Conservation (phyloP, 1,140 invertebrate genomes). For the Drosophila nebulosa region DNA sequence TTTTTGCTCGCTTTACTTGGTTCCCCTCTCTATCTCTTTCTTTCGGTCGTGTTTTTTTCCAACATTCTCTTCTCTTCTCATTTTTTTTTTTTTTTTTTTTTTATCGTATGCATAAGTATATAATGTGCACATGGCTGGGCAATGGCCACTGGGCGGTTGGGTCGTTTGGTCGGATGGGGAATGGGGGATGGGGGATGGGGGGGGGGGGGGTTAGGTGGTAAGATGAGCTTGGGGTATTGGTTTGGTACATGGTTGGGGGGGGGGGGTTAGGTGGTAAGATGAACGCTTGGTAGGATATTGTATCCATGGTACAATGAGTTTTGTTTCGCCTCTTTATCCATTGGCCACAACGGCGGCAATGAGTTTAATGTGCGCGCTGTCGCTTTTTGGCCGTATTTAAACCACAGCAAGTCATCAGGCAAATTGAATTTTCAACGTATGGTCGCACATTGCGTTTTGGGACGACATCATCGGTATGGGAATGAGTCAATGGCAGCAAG, state of each 20-base stretch:
- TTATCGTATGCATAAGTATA: conserved; percentile 70
- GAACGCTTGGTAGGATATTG: no score
- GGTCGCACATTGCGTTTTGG: conserved; percentile 54
- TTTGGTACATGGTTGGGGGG: no score
- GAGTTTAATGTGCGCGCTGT: conserved; percentile 73
- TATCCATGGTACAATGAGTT: conserved; percentile 28
- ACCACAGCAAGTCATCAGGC: conserved; percentile 78
- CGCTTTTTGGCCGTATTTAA: conserved; percentile 74
- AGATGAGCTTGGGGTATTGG: no score
- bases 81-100: conserved; percentile 36
- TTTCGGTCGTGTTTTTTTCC: neutral
- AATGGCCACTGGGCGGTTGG: conserved; percentile 6
- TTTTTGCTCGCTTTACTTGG: conserved; percentile 26
- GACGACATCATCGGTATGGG: neutral
- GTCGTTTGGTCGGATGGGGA: no score
- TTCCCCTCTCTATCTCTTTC: neutral
- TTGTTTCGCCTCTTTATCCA: conserved; percentile 50
- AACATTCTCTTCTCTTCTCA: conserved; percentile 25
- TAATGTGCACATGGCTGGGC: conserved; percentile 64
- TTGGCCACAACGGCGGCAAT: conserved; percentile 56
- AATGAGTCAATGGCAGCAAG: neutral
- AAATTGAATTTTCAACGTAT: conserved; percentile 81
- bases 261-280: neutral
- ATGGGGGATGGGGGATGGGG: no score
- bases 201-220: no score